phyloP scores from a whole-genome alignment of 1,140 invertebrate species.

The Zophobas atratus region DNA sequence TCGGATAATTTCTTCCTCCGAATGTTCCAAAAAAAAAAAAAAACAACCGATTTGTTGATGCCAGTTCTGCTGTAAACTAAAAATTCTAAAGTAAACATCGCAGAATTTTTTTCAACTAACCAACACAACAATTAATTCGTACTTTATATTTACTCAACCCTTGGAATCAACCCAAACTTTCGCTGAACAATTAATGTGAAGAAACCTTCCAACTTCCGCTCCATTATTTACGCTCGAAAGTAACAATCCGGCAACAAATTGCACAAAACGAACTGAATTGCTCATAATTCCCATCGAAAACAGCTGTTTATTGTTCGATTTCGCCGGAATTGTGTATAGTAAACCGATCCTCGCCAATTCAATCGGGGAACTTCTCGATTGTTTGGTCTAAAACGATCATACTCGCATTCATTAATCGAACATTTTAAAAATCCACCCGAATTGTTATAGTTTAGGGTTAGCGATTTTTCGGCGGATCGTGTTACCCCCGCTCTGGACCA shows the following conservation, averaged over 20 bases:
- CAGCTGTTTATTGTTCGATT: conserved; percentile 40
- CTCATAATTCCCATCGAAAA: conserved; percentile 27
- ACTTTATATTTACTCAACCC: too few species aligned
- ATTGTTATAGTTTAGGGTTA: conserved; percentile 25
- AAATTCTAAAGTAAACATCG: too few species aligned
- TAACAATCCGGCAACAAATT: conserved; percentile 31
- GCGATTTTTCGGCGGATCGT: conserved; percentile 1
- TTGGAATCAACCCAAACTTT: too few species aligned
- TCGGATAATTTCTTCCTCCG: too few species aligned
- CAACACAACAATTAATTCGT: too few species aligned
- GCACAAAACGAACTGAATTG: conserved; percentile 14
- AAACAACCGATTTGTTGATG: too few species aligned
- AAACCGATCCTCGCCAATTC: conserved; percentile 33
- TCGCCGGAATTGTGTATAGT: conserved; percentile 35
- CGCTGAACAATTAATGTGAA: too few species aligned
- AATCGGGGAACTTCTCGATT: conserved; percentile 22
- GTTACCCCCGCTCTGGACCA: conserved; percentile 47
- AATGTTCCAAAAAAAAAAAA: too few species aligned
- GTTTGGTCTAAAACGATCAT: conserved; percentile 21
- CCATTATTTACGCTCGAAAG: conserved; percentile 2
- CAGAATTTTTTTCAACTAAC: too few species aligned
- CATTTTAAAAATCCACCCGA: neutral
- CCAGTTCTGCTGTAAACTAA: too few species aligned
- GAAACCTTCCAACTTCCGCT: too few species aligned
- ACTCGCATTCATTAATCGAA: neutral